Evolutionary conservation across 2,888 invertebrate genomes (phyloP).

Genomic region (Epistrophe grossulariae): DNA sequence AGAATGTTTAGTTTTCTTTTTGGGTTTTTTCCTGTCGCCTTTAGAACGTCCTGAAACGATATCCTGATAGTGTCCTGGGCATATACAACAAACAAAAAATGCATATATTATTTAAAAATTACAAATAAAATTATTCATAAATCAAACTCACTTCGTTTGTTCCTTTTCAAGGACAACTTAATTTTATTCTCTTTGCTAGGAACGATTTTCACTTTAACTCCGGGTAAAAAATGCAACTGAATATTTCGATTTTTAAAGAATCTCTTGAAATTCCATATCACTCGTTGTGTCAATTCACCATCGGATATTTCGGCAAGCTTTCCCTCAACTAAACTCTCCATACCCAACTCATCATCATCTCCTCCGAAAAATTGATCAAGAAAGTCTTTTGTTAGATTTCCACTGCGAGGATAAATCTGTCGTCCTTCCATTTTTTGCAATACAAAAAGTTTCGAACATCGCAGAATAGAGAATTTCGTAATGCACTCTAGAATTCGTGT

Average conservation of each 20-base stretch:
- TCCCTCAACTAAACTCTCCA: constrained; percentile 82
- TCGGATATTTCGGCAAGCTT: constrained; percentile 84
- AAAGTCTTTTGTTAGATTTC: constrained; percentile 81
- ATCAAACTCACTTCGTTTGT: constrained; percentile 81
- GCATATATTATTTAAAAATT: background rate
- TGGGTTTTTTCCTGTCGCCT: constrained; percentile 77
- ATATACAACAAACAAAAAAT: background rate
- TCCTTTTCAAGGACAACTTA: constrained; percentile 84
- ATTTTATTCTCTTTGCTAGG: constrained; percentile 85
- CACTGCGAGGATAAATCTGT: constrained; percentile 77
- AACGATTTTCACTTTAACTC: constrained; percentile 84
- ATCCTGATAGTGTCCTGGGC: constrained; percentile 36
- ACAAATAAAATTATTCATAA: too few relatives aligned
- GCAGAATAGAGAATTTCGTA: constrained; percentile 83
- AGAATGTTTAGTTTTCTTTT: constrained; percentile 77
- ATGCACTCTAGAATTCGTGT: constrained; percentile 83
- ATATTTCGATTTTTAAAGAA: constrained; percentile 85
- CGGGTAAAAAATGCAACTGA: constrained; percentile 85
- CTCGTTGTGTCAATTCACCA: constrained; percentile 84
- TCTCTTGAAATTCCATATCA: constrained; percentile 84
- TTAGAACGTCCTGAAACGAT: constrained; percentile 68
- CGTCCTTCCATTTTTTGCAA: constrained; percentile 84
- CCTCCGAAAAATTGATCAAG: constrained; percentile 82
- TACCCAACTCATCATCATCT: constrained; percentile 78
- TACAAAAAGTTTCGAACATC: constrained; percentile 86